Percentiles rank a stretch among this genome's conserved stretches.
Evolutionary conservation across 2,113 vertebrate species (phyloP).

Genomic region (Taxidea taxus): DNA sequence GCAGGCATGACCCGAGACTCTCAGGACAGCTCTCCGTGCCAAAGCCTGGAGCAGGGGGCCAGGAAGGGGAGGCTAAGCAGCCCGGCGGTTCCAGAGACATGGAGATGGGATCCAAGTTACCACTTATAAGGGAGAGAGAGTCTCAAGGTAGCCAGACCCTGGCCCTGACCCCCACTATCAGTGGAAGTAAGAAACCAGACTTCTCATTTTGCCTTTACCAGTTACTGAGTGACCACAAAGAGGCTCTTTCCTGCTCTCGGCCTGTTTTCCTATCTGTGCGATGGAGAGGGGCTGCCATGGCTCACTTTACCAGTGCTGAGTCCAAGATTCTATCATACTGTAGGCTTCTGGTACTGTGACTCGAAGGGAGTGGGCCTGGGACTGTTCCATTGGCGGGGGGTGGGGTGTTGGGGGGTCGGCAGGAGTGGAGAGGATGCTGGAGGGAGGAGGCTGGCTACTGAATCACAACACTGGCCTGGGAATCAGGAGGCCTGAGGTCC

Average conservation of each 20-base stretch:
- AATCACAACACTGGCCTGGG: background rate
- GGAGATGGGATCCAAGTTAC: background rate
- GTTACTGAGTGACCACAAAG: background rate
- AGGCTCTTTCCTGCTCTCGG: background rate
- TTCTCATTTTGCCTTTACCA: background rate
- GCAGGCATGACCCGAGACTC: background rate
- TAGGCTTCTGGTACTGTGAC: background rate
- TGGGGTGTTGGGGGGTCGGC: rapidly evolving
- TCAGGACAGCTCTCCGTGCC: background rate
- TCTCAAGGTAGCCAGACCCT: background rate
- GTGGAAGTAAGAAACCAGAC: background rate
- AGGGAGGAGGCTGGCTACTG: background rate
- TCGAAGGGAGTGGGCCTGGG: background rate
- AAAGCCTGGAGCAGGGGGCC: background rate
- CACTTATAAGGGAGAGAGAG: background rate
- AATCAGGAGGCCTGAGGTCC: background rate
- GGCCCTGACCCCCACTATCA: background rate
- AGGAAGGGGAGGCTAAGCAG: background rate
- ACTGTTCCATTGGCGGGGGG: rapidly evolving
- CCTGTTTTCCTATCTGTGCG: background rate
- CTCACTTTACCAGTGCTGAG: background rate
- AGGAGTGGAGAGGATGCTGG: background rate
- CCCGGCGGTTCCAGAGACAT: too few species aligned
- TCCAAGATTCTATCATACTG: background rate
- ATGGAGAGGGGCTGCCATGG: background rate